phyloP scores from a whole-genome alignment of 2,797 vertebrate genomes.

The Myotis vivesi region DNA sequence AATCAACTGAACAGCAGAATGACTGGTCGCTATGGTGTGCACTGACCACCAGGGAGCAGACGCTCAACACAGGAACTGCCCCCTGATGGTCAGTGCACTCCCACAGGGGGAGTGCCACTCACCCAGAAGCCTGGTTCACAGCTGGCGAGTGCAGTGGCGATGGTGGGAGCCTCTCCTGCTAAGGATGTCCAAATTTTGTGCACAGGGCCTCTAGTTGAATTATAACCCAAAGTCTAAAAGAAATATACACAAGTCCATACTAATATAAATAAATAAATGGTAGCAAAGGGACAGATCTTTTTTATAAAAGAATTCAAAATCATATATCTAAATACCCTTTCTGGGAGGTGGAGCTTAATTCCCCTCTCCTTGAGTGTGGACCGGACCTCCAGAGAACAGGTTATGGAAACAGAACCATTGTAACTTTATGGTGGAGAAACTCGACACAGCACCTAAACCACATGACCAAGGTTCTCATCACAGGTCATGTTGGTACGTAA shows the following conservation, averaged over 20 bases:
- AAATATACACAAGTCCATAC: background rate
- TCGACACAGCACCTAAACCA: too few relatives aligned
- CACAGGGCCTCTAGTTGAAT: background rate
- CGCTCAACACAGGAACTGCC: too few relatives aligned
- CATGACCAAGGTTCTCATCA: rapidly evolving
- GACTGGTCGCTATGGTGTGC: rapidly evolving
- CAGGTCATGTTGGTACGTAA: background rate
- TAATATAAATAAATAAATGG: background rate
- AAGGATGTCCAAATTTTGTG: too few relatives aligned
- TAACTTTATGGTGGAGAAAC: background rate
- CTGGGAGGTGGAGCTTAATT: background rate
- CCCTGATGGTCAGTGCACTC: too few relatives aligned
- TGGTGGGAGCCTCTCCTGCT: too few relatives aligned
- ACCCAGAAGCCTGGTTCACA: too few relatives aligned
- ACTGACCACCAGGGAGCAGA: too few relatives aligned
- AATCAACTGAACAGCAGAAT: too few relatives aligned
- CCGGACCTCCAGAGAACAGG: background rate
- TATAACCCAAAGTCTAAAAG: background rate
- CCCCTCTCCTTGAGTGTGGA: background rate
- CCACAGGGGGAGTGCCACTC: too few relatives aligned
- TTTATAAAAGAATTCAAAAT: background rate
- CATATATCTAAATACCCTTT: background rate
- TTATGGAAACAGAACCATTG: background rate
- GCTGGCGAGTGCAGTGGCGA: too few relatives aligned
- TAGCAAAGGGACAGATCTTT: background rate